Conservation (phyloP, 2,888 invertebrate genomes). For the Drosophila demipolita region DNA sequence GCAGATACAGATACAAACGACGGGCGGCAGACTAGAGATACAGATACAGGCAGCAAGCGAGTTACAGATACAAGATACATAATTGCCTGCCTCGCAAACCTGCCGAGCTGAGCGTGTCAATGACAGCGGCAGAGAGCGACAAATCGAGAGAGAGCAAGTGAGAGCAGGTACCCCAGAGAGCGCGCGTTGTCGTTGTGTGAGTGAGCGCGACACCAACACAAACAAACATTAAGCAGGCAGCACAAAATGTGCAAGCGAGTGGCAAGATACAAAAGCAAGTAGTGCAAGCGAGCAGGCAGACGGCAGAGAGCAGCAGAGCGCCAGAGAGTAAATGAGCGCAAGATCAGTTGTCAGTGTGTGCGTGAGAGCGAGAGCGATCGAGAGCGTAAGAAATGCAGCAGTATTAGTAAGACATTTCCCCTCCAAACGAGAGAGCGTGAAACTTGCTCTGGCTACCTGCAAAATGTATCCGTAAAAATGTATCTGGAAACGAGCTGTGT, state of each 20-base stretch:
- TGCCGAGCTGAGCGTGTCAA: constrained; percentile 74
- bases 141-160: constrained; percentile 6
- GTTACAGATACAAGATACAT: constrained; percentile 79
- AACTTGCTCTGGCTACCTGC: constrained; percentile 40
- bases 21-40: constrained; percentile 21
- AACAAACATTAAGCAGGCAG: constrained; percentile 21
- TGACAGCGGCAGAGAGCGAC: constrained; percentile 54
- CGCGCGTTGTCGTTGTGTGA: constrained; percentile 33
- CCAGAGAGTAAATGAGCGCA: constrained; percentile 24
- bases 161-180: constrained; percentile 1
- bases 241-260: constrained; percentile 53
- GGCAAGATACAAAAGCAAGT: constrained; percentile 37
- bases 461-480: constrained; percentile 13
- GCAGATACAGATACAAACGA: constrained; percentile 27
- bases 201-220: constrained; percentile 71
- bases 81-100: constrained; percentile 70
- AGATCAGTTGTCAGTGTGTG: constrained; percentile 40
- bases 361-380: constrained; percentile 44
- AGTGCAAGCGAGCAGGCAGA: constrained; percentile 10
- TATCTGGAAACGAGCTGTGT: constrained; percentile 42
- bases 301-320: not conserved
- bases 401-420: constrained; percentile 67
- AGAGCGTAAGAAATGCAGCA: constrained; percentile 24
- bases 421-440: constrained; percentile 37
- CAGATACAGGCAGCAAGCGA: constrained; percentile 54